These are phyloP conservation scores for Microtus ochrogaster DNA, from an alignment of 2,113 vertebrate genomes.

Conservation along the genomic window DNA sequence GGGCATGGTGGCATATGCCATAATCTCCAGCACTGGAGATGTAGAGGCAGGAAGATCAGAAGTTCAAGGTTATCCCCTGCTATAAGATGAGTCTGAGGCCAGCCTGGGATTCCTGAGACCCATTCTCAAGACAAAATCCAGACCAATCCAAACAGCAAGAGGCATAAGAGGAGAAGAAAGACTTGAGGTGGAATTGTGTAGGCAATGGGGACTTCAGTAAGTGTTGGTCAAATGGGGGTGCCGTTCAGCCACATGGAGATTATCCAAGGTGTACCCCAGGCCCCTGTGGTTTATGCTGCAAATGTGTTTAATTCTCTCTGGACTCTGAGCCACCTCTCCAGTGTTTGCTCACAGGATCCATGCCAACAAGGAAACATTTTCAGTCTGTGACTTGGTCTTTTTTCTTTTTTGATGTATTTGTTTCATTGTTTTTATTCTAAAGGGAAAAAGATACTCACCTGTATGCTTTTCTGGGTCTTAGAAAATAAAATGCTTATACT, in stretches of 20 bases:
- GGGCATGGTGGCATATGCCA: background rate
- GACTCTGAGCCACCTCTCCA: background rate
- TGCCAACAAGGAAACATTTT: background rate
- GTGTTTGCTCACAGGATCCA: background rate
- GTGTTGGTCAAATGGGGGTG: background rate
- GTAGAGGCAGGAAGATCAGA: background rate
- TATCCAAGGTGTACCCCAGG: background rate
- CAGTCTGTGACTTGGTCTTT: background rate
- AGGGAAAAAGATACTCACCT: background rate
- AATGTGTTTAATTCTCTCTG: background rate
- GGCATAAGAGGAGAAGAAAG: constrained; percentile 26
- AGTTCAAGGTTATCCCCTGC: background rate
- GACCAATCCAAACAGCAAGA: background rate
- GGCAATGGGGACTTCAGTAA: background rate
- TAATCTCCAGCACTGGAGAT: background rate
- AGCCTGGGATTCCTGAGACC: background rate
- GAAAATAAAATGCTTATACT: constrained; percentile 25
- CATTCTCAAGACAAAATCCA: background rate
- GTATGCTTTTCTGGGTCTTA: background rate
- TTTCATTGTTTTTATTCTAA: background rate
- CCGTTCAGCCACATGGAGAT: background rate
- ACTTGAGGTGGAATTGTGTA: background rate
- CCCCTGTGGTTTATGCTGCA: background rate
- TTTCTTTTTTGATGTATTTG: background rate
- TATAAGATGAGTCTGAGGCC: background rate